A percentile compares a stretch with the other conserved stretches of the same genome.
These are phyloP conservation scores for Perca fluviatilis DNA, from an alignment of 2,113 vertebrate species.

Conservation along the genomic window DNA sequence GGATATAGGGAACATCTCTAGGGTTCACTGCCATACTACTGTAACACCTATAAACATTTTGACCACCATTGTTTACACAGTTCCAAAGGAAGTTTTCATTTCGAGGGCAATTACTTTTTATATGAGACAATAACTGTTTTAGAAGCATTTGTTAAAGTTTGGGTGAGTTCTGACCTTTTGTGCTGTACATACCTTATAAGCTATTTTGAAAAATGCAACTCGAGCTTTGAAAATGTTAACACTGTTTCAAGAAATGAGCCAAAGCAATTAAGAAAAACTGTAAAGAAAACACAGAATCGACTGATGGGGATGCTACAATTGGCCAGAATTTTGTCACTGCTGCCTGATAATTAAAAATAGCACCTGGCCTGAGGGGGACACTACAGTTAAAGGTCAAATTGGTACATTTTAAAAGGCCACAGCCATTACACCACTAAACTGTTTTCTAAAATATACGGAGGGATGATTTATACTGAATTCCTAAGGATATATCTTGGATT, in stretches of 20 bases:
- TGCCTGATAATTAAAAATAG: conserved; percentile 54
- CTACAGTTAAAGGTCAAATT: conserved; percentile 65
- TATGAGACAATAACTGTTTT: too few relatives aligned
- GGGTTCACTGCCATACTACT: too few relatives aligned
- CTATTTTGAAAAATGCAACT: too few relatives aligned
- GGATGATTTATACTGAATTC: conserved; percentile 30
- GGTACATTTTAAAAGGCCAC: conserved; percentile 68
- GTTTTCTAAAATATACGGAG: conserved; percentile 35
- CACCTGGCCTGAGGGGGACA: conserved; percentile 52
- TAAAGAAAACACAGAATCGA: background rate
- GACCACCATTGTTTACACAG: too few relatives aligned
- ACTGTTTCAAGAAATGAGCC: background rate
- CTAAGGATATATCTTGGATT: conserved; percentile 12
- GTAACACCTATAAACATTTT: too few relatives aligned
- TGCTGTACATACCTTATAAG: too few relatives aligned
- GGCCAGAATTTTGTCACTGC: background rate
- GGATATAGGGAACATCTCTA: too few relatives aligned
- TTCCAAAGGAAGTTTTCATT: too few relatives aligned
- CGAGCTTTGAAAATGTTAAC: too few relatives aligned
- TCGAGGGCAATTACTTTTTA: too few relatives aligned
- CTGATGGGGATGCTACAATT: background rate
- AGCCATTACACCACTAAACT: background rate
- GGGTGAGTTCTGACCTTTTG: too few relatives aligned
- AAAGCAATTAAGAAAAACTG: background rate
- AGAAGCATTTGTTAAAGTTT: too few relatives aligned